These are phyloP conservation scores for Erinaceus europaeus DNA, from an alignment of 2,113 vertebrate genomes.

Conservation along the genomic window DNA sequence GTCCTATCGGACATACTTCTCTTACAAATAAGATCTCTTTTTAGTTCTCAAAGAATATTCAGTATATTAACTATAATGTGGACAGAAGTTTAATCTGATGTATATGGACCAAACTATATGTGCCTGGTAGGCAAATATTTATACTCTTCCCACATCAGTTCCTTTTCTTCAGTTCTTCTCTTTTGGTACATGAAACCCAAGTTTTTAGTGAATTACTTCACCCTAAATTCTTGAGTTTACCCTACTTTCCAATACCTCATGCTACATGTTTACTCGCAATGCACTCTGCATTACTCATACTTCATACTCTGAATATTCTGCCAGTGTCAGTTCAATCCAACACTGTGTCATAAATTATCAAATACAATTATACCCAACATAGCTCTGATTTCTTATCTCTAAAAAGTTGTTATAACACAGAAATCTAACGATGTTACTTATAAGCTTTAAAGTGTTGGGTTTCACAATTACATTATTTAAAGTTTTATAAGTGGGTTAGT, in stretches of 20 bases:
- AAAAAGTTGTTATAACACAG: not conserved
- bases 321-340: not conserved
- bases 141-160: not conserved
- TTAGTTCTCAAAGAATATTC: not conserved
- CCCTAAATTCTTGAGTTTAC: not conserved
- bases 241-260: not conserved
- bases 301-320: not conserved
- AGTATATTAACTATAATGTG: not conserved
- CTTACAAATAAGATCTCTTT: not conserved
- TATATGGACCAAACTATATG: not conserved
- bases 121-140: not conserved
- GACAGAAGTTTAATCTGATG: not conserved
- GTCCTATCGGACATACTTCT: not conserved
- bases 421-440: not conserved
- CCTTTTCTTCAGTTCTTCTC: not conserved
- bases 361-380: not conserved
- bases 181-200: not conserved
- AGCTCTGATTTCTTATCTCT: not conserved
- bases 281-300: not conserved
- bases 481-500: too few species aligned
- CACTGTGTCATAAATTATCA: not conserved
- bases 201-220: not conserved
- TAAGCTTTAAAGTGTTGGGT: not conserved
- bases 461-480: not conserved
- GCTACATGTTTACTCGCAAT: not conserved